These are phyloP conservation scores for Danio rerio DNA, from an alignment of 2,113 vertebrate genomes.

Conservation along the genomic window GRCz12tu NC_133177.1:26435001-26435500, in stretches of 20 bases:
- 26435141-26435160: conserved; percentile 16
- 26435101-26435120: not conserved
- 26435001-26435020: no score
- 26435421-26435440: conserved; percentile 20
- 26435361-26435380: conserved; percentile 15
- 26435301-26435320: conserved; percentile 51
- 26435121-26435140: not conserved
- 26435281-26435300: conserved; percentile 55
- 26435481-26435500: not conserved
- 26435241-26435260: conserved; percentile 52
- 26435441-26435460: not conserved
- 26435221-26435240: conserved; percentile 50
- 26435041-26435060: not conserved
- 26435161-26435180: conserved; percentile 33
- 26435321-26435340: conserved; percentile 57
- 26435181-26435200: conserved; percentile 44
- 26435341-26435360: conserved; percentile 40
- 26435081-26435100: not conserved
- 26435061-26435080: not conserved
- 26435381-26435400: conserved; percentile 4
- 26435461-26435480: conserved; percentile 3
- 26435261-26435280: conserved; percentile 55
- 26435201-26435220: conserved; percentile 53
- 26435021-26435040: no score
- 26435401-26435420: conserved; percentile 22